These are phyloP conservation scores for Sinelater perroti DNA, from an alignment of 2,888 invertebrate genomes.

Conservation along the genomic window DNA sequence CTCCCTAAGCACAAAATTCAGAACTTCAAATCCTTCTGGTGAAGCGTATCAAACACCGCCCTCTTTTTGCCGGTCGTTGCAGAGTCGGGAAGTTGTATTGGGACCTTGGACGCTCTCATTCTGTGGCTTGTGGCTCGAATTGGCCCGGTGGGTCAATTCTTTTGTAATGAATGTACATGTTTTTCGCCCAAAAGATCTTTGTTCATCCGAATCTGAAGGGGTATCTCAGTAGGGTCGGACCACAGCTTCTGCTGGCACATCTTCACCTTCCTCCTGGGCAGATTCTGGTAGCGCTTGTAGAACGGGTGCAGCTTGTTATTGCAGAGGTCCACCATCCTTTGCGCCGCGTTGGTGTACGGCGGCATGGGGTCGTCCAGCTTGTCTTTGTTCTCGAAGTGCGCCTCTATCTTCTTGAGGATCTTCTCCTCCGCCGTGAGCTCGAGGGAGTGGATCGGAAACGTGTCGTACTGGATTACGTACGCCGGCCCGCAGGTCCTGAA, in stretches of 20 bases:
- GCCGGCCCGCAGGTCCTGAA: slow-evolving; percentile 54
- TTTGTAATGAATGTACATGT: slow-evolving; percentile 53
- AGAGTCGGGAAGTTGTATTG: too few species aligned
- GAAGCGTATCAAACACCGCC: slow-evolving; percentile 25
- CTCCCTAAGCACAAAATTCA: slow-evolving; percentile 12
- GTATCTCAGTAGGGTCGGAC: slow-evolving; percentile 48
- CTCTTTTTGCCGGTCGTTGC: too few species aligned
- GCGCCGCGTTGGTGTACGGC: slow-evolving; percentile 50
- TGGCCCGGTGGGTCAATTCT: slow-evolving; percentile 52
- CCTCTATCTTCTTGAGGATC: slow-evolving; percentile 50
- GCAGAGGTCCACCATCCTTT: slow-evolving; percentile 51
- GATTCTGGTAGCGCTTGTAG: slow-evolving; percentile 47
- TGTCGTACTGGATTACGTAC: slow-evolving; percentile 52
- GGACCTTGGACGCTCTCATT: too few species aligned
- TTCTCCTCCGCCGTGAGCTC: slow-evolving; percentile 44
- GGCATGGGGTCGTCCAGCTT: slow-evolving; percentile 51
- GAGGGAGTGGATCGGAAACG: slow-evolving; percentile 27
- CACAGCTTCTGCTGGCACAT: slow-evolving; percentile 35
- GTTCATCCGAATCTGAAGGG: slow-evolving; percentile 49
- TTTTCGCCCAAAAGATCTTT: slow-evolving; percentile 54
- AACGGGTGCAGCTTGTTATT: slow-evolving; percentile 54
- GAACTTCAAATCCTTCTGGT: slow-evolving; percentile 26
- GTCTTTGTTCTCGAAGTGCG: slow-evolving; percentile 50
- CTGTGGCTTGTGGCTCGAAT: too few species aligned
- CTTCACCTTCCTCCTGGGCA: slow-evolving; percentile 10